These are phyloP conservation scores for Agrilus biguttatus DNA, from an alignment of 2,888 invertebrate genomes.

Conservation along the genomic window DNA sequence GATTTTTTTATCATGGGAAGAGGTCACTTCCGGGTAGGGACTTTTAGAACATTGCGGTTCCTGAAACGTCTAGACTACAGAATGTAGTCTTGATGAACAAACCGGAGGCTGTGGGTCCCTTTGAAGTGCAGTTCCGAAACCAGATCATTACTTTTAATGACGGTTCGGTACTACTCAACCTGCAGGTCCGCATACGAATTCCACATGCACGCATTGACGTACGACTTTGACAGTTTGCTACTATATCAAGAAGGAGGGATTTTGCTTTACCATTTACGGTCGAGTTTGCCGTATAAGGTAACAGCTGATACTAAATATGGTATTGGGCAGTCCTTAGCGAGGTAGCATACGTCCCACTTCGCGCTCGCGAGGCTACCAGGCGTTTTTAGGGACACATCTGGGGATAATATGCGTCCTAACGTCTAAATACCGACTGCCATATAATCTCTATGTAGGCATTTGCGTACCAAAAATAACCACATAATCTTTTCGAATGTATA, in stretches of 20 bases:
- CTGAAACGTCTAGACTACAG: too few relatives aligned
- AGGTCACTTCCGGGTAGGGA: too few relatives aligned
- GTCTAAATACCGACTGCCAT: too few relatives aligned
- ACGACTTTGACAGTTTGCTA: conserved; percentile 17
- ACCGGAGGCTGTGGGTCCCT: too few relatives aligned
- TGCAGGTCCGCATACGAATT: conserved; percentile 11
- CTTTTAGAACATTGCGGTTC: too few relatives aligned
- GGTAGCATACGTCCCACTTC: conserved; percentile 31
- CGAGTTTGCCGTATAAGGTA: conserved; percentile 71
- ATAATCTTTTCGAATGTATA: conserved; percentile 12
- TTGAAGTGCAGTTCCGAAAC: too few relatives aligned
- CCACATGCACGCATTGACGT: conserved; percentile 16
- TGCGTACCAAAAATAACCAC: too few relatives aligned
- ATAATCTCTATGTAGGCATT: too few relatives aligned
- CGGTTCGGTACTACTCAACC: not conserved
- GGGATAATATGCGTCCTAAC: conserved; percentile 3
- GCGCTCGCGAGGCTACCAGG: conserved; percentile 13
- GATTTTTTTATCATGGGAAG: too few relatives aligned
- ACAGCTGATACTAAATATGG: conserved; percentile 71
- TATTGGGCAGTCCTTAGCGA: conserved; percentile 50
- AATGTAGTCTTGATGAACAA: too few relatives aligned
- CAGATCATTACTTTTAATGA: too few relatives aligned
- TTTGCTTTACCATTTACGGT: conserved; percentile 67
- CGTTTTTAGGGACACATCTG: conserved; percentile 9
- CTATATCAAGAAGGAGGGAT: conserved; percentile 47